These are phyloP conservation scores for Chelon labrosus DNA, from an alignment of 2,797 vertebrate genomes.

Conservation along the genomic window DNA sequence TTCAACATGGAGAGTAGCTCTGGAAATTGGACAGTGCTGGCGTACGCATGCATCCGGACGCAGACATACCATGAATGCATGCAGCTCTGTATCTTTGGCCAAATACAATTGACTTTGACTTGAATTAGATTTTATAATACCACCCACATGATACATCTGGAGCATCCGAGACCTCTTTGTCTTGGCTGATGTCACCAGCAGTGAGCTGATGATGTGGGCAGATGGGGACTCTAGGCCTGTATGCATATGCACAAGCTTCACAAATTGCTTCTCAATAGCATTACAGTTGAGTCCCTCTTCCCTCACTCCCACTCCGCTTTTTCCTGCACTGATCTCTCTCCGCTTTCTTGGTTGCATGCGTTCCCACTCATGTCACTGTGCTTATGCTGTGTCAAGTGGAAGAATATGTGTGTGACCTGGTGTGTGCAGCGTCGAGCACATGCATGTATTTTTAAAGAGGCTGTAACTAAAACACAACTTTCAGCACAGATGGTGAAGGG, in stretches of 20 bases:
- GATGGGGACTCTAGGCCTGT: conserved; percentile 74
- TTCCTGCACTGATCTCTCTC: conserved; percentile 47
- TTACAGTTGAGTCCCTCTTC: conserved; percentile 73
- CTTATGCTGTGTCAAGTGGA: conserved; percentile 71
- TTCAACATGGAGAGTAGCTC: conserved; percentile 10
- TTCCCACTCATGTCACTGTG: conserved; percentile 72
- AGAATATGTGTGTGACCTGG: conserved; percentile 37
- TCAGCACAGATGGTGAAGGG: conserved; percentile 29
- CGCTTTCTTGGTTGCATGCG: conserved; percentile 59
- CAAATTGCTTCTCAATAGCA: conserved; percentile 83
- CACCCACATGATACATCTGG: conserved; percentile 79
- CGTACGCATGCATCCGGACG: conserved; percentile 1
- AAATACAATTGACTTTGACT: conserved; percentile 75
- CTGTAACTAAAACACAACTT: conserved; percentile 34
- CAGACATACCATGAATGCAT: conserved; percentile 41
- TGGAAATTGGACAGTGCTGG: conserved; percentile 24
- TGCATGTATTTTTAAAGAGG: conserved; percentile 28
- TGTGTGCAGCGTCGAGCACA: conserved; percentile 15
- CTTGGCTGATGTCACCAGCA: conserved; percentile 79
- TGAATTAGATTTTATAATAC: conserved; percentile 77
- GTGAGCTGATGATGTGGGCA: conserved; percentile 79
- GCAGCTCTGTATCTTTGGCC: conserved; percentile 58
- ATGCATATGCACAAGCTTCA: conserved; percentile 81
- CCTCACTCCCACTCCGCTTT: conserved; percentile 72
- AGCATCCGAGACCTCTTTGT: conserved; percentile 76